Evolutionary conservation across 2,113 vertebrate genomes (phyloP).

Genomic region (Sturnira hondurensis): DNA sequence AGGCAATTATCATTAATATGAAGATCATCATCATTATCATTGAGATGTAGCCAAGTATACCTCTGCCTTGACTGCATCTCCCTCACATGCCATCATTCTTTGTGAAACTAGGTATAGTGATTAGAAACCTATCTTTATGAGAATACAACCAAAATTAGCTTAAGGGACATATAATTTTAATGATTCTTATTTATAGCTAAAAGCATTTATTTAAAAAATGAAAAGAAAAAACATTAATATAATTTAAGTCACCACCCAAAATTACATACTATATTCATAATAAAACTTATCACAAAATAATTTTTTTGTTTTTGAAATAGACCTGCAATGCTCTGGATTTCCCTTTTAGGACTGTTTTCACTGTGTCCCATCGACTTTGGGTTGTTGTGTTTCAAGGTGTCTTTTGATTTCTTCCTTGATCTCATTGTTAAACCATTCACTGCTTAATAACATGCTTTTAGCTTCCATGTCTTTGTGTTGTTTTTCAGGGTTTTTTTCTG

Average conservation of each 20-base stretch:
- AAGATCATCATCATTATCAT: too few relatives aligned
- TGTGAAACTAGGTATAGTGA: neutral
- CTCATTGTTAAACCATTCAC: too few relatives aligned
- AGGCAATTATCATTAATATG: neutral
- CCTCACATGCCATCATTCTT: neutral
- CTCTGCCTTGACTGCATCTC: neutral
- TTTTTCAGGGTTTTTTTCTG: too few relatives aligned
- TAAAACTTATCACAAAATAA: neutral
- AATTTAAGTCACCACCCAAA: neutral
- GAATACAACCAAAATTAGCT: neutral
- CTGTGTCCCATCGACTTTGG: too few relatives aligned
- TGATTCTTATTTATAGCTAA: neutral
- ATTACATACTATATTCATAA: neutral
- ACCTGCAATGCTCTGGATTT: too few relatives aligned
- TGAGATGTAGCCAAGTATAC: neutral
- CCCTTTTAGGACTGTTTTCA: too few relatives aligned
- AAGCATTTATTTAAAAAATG: neutral
- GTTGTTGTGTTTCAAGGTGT: too few relatives aligned
- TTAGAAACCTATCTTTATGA: neutral
- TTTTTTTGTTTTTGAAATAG: neutral
- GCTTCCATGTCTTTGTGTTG: too few relatives aligned
- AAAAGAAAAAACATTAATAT: conserved; percentile 14
- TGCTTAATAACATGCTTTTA: too few relatives aligned
- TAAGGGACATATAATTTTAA: neutral
- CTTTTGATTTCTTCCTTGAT: too few relatives aligned